These are phyloP conservation scores for Corbicula japonica DNA, from an alignment of 2,888 invertebrate genomes.

Conservation along the genomic window DNA sequence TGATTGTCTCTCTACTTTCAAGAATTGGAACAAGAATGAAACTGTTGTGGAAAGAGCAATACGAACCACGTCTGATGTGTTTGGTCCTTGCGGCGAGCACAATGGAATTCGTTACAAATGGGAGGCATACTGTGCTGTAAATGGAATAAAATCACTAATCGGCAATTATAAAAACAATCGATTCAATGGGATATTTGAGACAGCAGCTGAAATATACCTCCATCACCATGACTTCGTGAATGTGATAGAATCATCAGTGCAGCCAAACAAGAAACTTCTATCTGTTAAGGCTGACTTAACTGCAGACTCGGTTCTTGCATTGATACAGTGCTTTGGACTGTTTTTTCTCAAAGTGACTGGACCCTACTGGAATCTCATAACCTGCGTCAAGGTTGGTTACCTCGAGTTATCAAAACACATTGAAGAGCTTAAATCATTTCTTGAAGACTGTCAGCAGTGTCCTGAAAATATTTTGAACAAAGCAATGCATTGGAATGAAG, in stretches of 20 bases:
- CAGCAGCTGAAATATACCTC: conserved; percentile 13
- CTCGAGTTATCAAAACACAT: conserved; percentile 31
- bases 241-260: conserved; percentile 35
- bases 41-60: conserved; percentile 31
- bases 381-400: conserved; percentile 38
- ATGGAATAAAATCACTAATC: conserved; percentile 44
- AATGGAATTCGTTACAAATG: conserved; percentile 50
- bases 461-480: background rate
- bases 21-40: conserved; percentile 43
- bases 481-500: background rate
- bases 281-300: conserved; percentile 54
- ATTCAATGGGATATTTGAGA: conserved; percentile 26
- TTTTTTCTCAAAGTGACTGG: conserved; percentile 57
- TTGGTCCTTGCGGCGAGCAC: conserved; percentile 58
- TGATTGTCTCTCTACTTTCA: conserved; percentile 39
- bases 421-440: background rate
- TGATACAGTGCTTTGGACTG: conserved; percentile 56
- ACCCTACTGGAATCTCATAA: conserved; percentile 55
- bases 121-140: conserved; percentile 58
- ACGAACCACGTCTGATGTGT: conserved; percentile 38
- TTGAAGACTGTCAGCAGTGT: background rate
- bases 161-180: conserved; percentile 18
- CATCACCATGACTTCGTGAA: conserved; percentile 8
- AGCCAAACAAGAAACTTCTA: conserved; percentile 52
- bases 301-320: conserved; percentile 24